Evolutionary conservation across 2,888 invertebrate species (phyloP).

Genomic region (Craniophora ligustri): DNA sequence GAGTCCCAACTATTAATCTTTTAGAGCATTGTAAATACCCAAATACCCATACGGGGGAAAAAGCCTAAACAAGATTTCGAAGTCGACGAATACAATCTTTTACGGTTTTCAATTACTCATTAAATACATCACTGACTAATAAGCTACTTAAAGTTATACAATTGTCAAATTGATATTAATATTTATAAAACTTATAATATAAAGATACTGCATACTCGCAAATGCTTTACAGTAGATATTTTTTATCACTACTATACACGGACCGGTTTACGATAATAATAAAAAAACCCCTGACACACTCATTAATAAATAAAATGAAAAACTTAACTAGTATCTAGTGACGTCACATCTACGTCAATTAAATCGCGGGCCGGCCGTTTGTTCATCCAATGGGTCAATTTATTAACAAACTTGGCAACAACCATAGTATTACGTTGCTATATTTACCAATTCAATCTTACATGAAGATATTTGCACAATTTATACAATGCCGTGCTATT

Average conservation of each 20-base stretch:
- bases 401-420: slow-evolving; percentile 51
- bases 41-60: too few species aligned
- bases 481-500: background rate
- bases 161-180: too few species aligned
- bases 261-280: slow-evolving; percentile 18
- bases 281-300: slow-evolving; percentile 6
- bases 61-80: too few species aligned
- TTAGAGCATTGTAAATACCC: too few species aligned
- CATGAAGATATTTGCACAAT: slow-evolving; percentile 27
- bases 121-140: too few species aligned
- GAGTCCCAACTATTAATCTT: too few species aligned
- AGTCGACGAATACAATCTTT: too few species aligned
- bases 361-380: slow-evolving; percentile 12
- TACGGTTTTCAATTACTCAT: too few species aligned
- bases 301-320: slow-evolving; percentile 24
- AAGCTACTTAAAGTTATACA: too few species aligned
- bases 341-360: slow-evolving; percentile 39
- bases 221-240: background rate
- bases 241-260: slow-evolving; percentile 2
- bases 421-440: slow-evolving; percentile 20
- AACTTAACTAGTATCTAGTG: slow-evolving; percentile 14
- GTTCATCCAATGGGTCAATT: slow-evolving; percentile 40
- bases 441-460: slow-evolving; percentile 27
- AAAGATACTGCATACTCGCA: background rate
- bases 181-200: too few species aligned